Evolutionary conservation across 2,888 invertebrate genomes (phyloP).

Genomic region (Acholoe squamosa): DNA sequence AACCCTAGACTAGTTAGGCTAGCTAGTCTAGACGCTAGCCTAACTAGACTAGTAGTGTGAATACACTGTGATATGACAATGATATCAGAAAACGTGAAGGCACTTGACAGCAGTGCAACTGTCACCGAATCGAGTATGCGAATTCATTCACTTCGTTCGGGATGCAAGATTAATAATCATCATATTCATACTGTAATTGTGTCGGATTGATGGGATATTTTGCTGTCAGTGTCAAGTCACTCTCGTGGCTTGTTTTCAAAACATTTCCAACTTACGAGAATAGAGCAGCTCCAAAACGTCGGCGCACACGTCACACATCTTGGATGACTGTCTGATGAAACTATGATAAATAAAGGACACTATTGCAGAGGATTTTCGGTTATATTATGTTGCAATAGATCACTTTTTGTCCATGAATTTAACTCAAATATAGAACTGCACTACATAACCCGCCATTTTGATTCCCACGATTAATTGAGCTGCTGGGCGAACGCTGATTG

Average conservation of each 20-base stretch:
- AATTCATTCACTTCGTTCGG: too few relatives aligned
- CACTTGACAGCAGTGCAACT: too few relatives aligned
- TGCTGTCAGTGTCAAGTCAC: constrained; percentile 26
- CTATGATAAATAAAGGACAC: constrained; percentile 5
- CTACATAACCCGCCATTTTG: constrained; percentile 63
- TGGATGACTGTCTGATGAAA: not conserved
- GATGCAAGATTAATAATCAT: not conserved
- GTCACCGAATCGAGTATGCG: too few relatives aligned
- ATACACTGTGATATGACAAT: too few relatives aligned
- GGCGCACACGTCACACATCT: constrained; percentile 96
- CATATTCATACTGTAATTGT: not conserved
- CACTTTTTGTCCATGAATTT: constrained; percentile 50
- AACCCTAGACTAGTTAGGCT: too few relatives aligned
- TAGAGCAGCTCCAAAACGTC: constrained; percentile 96
- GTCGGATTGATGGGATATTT: not conserved
- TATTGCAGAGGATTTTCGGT: not conserved
- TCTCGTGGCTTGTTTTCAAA: constrained; percentile 26
- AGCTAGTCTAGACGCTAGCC: too few relatives aligned
- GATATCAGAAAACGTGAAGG: too few relatives aligned
- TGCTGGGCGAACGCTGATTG: constrained; percentile 29
- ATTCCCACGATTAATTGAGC: constrained; percentile 56
- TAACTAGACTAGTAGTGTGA: too few relatives aligned
- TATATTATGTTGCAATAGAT: constrained; percentile 1
- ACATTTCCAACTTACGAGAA: constrained; percentile 87
- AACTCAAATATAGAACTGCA: constrained; percentile 51